A percentile compares a stretch with the other conserved stretches of the same genome.
Evolutionary conservation across 2,113 vertebrate genomes (phyloP).

Genomic region (Otus sunia): DNA sequence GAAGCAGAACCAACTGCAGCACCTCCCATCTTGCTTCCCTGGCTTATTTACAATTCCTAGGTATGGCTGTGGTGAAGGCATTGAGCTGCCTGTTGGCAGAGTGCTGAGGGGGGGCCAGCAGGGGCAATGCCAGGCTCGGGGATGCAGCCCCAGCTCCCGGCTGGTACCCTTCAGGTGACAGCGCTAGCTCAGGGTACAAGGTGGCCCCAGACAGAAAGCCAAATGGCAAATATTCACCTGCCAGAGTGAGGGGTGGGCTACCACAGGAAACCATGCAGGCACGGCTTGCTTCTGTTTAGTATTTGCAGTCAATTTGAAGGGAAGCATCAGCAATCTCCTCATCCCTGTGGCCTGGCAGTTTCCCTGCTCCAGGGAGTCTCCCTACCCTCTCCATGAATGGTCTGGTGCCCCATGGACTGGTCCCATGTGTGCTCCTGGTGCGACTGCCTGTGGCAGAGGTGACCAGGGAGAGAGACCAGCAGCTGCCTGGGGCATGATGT

Average conservation of each 20-base stretch:
- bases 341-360: not conserved
- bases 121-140: fast-evolving
- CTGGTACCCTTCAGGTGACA: not conserved
- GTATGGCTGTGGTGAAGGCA: not conserved
- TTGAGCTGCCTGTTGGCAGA: not conserved
- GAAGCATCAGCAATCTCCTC: not conserved
- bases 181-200: not conserved
- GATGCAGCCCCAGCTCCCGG: not conserved
- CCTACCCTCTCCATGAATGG: not conserved
- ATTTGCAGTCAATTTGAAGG: not conserved
- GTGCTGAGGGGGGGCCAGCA: not conserved
- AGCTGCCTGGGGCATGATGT: not conserved
- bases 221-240: not conserved
- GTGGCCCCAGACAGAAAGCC: fast-evolving
- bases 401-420: not conserved
- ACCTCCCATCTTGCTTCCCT: not conserved
- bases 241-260: not conserved
- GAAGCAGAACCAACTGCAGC: too few relatives aligned
- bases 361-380: not conserved
- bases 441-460: fast-evolving
- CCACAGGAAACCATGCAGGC: fast-evolving
- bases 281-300: not conserved
- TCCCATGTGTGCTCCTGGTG: fast-evolving
- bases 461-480: fast-evolving
- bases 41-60: not conserved